These are phyloP conservation scores for Glaucomys volans DNA, from an alignment of 2,113 vertebrate genomes.

Conservation along the genomic window DNA sequence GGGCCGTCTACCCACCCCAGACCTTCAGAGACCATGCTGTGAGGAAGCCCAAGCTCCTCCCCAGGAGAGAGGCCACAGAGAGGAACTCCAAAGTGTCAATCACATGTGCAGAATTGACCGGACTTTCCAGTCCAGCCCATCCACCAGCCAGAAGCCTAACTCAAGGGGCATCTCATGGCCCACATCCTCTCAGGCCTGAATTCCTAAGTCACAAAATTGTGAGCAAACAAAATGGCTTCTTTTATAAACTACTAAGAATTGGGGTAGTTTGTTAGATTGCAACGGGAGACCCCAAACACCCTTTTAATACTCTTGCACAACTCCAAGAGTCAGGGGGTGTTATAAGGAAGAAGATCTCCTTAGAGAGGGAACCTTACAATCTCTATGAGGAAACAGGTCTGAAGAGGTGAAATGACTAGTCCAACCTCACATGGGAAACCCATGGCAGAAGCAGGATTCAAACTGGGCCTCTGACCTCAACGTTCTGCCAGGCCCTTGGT, in stretches of 20 bases:
- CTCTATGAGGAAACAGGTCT: background rate
- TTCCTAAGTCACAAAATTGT: background rate
- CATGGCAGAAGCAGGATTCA: background rate
- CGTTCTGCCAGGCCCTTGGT: background rate
- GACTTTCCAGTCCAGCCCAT: background rate
- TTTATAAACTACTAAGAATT: background rate
- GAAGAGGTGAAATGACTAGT: background rate
- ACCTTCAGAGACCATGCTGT: background rate
- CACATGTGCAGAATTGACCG: background rate
- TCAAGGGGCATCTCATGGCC: background rate
- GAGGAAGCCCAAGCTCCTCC: background rate
- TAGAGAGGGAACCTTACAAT: too few species aligned
- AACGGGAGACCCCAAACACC: background rate
- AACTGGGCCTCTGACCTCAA: background rate
- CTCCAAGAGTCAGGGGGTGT: background rate
- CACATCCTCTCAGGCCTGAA: background rate
- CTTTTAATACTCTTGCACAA: background rate
- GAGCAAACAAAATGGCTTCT: background rate
- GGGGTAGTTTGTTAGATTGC: background rate
- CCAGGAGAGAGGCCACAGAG: background rate
- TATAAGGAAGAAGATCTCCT: background rate
- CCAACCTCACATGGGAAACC: background rate
- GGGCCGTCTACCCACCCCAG: too few species aligned
- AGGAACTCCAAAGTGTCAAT: fast-evolving
- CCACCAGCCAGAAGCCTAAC: background rate